Evolutionary conservation across 1,140 invertebrate species (phyloP).

Genomic region (Agrypnia vestita): DNA sequence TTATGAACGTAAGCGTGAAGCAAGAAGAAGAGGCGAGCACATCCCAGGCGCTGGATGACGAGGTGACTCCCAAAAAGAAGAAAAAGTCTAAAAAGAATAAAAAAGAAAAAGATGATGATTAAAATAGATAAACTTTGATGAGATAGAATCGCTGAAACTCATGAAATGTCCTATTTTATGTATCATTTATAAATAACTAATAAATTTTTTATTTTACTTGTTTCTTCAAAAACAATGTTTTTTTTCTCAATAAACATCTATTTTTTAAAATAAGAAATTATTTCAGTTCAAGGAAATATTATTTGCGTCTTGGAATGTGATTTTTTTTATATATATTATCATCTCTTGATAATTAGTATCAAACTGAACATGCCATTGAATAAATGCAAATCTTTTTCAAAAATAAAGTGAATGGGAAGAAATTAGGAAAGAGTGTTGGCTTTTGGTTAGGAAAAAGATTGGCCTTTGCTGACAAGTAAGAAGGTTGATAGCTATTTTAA

Average conservation of each 20-base stretch:
- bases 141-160: background rate
- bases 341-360: no score
- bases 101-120: conserved; percentile 35
- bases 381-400: no score
- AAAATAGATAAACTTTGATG: background rate
- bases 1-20: conserved; percentile 14
- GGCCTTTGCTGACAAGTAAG: no score
- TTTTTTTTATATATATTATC: no score
- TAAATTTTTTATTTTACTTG: conserved; percentile 23
- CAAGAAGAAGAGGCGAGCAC: conserved; percentile 33
- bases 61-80: conserved; percentile 35
- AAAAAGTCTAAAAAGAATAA: conserved; percentile 49
- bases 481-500: no score
- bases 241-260: background rate
- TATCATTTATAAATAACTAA: background rate
- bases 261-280: no score
- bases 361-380: no score
- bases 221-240: background rate
- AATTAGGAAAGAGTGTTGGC: no score
- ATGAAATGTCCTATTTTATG: conserved; percentile 4
- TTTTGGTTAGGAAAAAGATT: no score
- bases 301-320: no score
- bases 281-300: no score
- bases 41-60: conserved; percentile 2
- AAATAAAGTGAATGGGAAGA: no score